Base-by-base conservation (phyloP, 2,797 vertebrate species). In the Alauda arvensis region DNA sequence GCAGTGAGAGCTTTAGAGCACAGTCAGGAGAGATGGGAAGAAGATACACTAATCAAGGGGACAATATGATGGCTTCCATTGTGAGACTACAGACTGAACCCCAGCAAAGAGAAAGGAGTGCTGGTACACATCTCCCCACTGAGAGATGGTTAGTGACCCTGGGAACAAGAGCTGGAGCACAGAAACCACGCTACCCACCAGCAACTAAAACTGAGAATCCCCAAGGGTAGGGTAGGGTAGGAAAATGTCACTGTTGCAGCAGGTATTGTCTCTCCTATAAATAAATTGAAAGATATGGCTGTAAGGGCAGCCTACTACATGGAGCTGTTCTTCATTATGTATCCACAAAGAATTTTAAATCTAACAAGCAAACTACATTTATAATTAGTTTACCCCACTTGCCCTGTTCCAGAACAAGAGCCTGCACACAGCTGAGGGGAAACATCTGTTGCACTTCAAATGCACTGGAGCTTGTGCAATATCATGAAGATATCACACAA, bases 371-470 rank as follows among this genome's bases (percentile, higher is more conserved):
- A 91, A 83, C 29, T 39, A n/a, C 0, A 2, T 48, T 88, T 77
- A 31, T 45, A 52, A 80, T 56, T 43, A 42, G 34, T 61, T 77
- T 39, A 66, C 42, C 40, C 86, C 60, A 56, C 52, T 89, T 6
- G 13, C 20, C 43, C 51, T 77, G 72, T 11, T 85, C 56, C 77
- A 77, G 29, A 88, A 65, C 69, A 76, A 82, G 28, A 68, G 28
- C 28, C 15, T 9, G 40, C 51, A 85, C 28, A 31, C 26, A 89
- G 70, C 34, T 59, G 67, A 91, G 29, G 18, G 24, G 20, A 85
- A 90, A 85, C 80, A 85, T 91, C 77, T 91, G 85, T n/a, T 83
- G 70, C 52, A 46, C 52, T 56, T 85, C 48, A 68, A 83, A 77
- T 14, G 16, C 39, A 61, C 55, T 23, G 24, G 6, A 51, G 19